Conservation (phyloP, 2,113 vertebrate genomes). For the Melanostigma gelatinosum region DNA sequence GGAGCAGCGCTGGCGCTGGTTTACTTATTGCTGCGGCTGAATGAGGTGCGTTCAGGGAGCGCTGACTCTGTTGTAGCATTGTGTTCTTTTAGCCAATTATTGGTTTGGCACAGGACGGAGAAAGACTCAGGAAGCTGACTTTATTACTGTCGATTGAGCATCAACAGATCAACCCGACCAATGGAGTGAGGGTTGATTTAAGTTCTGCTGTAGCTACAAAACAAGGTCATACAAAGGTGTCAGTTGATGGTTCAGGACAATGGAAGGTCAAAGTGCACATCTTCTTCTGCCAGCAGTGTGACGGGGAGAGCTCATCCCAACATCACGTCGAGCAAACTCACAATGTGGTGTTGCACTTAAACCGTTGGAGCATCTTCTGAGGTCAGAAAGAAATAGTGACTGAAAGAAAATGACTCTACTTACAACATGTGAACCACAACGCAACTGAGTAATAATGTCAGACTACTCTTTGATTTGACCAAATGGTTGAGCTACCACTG, state of each 20-base stretch:
- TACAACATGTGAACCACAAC: too few species aligned
- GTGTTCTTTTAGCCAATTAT: not conserved
- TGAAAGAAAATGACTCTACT: not conserved
- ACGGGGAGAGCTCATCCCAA: not conserved
- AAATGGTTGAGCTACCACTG: too few species aligned
- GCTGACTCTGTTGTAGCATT: not conserved
- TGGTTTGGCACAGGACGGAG: not conserved
- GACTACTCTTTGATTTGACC: too few species aligned
- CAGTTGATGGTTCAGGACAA: constrained; percentile 21
- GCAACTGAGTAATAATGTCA: too few species aligned
- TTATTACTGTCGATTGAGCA: not conserved
- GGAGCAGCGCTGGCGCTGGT: too few species aligned
- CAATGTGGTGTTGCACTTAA: not conserved
- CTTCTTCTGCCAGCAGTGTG: not conserved
- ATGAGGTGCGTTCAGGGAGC: not conserved
- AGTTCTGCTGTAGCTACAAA: not conserved
- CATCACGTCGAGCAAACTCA: not conserved
- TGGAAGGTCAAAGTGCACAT: constrained; percentile 24
- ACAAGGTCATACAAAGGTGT: not conserved
- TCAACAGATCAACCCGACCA: not conserved
- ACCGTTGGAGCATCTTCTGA: not conserved
- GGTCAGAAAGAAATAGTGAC: not conserved
- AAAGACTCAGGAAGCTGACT: not conserved
- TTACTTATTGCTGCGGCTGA: not conserved
- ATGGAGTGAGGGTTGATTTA: not conserved